Base-by-base conservation (phyloP, 2,113 vertebrate genomes). In the Phasianus colchicus region DNA sequence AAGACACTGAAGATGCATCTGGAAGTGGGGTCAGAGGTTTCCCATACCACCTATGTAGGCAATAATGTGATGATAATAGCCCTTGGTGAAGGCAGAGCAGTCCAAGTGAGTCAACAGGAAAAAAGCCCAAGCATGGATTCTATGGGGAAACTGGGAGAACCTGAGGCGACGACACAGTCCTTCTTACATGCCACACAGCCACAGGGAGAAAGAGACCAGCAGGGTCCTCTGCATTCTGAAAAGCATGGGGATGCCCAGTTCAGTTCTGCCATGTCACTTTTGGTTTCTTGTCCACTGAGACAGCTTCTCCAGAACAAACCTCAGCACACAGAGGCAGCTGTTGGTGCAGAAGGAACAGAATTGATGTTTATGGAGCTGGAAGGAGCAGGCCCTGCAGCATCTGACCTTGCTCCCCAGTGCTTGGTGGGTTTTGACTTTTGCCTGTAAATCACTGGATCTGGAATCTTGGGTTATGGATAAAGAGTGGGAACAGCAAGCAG, bases 311-410 rank as follows among this genome's bases (percentile, higher is more conserved):
- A 54, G 76, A 45, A 8, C 13, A 19, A 29, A 45, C 12, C 14
- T 38, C 5, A 6, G 76, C 54, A 42, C 1, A 9, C 38, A 18
- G 45, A 64, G 38, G 76, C 20, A 64, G 60, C 17, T 5, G 47
- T 54, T 61, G 45, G 76, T 16, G 48, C 65, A n/a, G 42, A 58
- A 54, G 66, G 71, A 64, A 13, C 15, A 48, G 60, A 32, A 57
- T 6, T 66, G 19, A 0, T 0, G 4, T 8, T 13, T 12, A 14
- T 25, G 42, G 48, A 38, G 45, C 71, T 36, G 45, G 30, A 22
- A 58, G n/a, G 71, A 86, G 34, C 48, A 42, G 25, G 4, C 10
- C 38, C 48, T 58, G 29, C 12, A 10, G 16, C 0, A 0, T 19
- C 60, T 74, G 42, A 10, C 29, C 29, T 30, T 55, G 54, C 54